Evolutionary conservation across 2,797 vertebrate genomes (phyloP).

Genomic region (Discoglossus pictus): DNA sequence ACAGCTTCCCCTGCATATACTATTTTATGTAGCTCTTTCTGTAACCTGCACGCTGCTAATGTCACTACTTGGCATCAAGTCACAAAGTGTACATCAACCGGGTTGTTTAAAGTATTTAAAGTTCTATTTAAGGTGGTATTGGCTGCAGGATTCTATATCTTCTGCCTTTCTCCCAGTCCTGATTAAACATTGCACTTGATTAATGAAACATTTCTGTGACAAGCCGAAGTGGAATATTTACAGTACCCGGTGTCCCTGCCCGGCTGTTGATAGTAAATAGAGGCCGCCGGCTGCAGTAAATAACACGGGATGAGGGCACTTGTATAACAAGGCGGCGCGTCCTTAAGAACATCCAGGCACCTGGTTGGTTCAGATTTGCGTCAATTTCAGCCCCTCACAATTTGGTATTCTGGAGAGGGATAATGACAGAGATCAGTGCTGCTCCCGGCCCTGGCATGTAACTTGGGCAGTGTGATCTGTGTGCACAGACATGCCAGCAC

Average conservation of each 20-base stretch:
- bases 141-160: neutral
- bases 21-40: too few species aligned
- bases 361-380: slow-evolving; percentile 77
- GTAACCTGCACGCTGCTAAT: too few species aligned
- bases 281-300: neutral
- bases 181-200: neutral
- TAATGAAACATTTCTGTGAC: slow-evolving; percentile 1
- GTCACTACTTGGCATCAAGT: too few species aligned
- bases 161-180: neutral
- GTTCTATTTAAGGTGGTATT: slow-evolving; percentile 25
- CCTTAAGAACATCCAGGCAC: slow-evolving; percentile 74
- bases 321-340: slow-evolving; percentile 50
- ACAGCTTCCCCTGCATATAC: too few species aligned
- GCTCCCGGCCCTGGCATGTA: slow-evolving; percentile 17
- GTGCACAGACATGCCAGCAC: neutral
- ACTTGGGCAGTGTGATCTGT: neutral
- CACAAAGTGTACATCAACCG: too few species aligned
- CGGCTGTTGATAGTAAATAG: neutral
- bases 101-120: too few species aligned
- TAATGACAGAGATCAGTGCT: slow-evolving; percentile 34
- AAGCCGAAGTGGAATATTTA: neutral
- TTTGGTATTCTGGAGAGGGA: slow-evolving; percentile 54
- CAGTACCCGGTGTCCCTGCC: slow-evolving; percentile 19
- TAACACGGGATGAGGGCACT: neutral
- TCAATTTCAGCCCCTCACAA: slow-evolving; percentile 70